phyloP scores from a whole-genome alignment of 2,113 vertebrate species.

The Hystrix cristata region DNA sequence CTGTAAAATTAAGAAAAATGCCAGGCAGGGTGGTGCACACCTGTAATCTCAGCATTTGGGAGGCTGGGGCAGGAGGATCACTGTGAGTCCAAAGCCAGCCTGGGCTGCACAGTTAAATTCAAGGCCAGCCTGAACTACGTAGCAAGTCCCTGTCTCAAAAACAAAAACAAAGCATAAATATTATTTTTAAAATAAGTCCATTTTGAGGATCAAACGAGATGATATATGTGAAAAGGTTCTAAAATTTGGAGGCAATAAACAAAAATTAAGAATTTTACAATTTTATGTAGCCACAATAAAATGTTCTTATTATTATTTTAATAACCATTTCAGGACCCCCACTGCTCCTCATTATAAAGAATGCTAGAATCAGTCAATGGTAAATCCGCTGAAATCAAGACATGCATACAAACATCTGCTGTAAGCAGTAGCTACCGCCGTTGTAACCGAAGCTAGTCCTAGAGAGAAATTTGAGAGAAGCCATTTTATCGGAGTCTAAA shows the following conservation, averaged over 20 bases:
- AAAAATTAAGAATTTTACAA: neutral
- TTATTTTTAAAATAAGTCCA: neutral
- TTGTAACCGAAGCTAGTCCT: neutral
- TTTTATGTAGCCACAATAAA: neutral
- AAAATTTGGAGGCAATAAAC: conserved; percentile 17
- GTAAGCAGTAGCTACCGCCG: neutral
- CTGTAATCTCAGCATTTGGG: neutral
- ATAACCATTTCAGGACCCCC: conserved; percentile 9
- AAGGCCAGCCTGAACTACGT: neutral
- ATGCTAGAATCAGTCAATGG: neutral
- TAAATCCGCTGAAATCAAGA: neutral
- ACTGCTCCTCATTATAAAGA: conserved; percentile 25
- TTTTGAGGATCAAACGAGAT: conserved; percentile 33
- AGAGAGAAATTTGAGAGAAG: neutral
- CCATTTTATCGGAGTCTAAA: conserved; percentile 27
- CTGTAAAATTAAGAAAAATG: neutral
- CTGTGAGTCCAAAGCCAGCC: neutral
- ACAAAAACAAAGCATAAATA: neutral
- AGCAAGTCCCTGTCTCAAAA: neutral
- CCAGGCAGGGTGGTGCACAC: neutral
- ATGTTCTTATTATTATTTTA: conserved; percentile 49
- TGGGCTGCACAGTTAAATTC: neutral
- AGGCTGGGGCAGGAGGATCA: neutral
- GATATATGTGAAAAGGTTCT: neutral
- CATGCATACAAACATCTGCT: neutral